Conservation (phyloP, 2,113 vertebrate species). For the Catharus minimus region DNA sequence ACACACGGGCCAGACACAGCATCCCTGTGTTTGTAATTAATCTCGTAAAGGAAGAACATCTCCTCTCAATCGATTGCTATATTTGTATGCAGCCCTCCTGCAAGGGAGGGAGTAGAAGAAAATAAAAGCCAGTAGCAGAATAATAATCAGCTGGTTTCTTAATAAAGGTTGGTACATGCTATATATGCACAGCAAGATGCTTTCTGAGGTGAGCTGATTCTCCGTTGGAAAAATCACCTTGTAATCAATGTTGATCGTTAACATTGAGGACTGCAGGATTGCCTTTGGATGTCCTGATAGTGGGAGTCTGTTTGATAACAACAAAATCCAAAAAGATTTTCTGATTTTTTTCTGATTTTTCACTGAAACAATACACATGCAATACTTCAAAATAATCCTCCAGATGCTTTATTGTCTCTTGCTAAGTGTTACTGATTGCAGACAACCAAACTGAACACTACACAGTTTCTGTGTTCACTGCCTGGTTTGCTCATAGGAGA, state of each 20-base stretch:
- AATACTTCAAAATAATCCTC: background rate
- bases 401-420: background rate
- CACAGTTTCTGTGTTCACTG: background rate
- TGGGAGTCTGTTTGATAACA: background rate
- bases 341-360: background rate
- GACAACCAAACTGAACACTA: background rate
- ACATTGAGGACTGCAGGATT: background rate
- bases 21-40: slow-evolving; percentile 68
- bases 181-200: background rate
- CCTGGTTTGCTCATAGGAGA: background rate
- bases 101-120: background rate
- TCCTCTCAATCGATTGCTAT: slow-evolving; percentile 15
- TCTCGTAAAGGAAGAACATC: slow-evolving; percentile 53
- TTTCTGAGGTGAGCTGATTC: background rate
- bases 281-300: background rate
- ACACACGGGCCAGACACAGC: slow-evolving; percentile 10
- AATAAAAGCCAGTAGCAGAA: slow-evolving; percentile 37
- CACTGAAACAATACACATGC: background rate
- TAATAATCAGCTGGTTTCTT: slow-evolving; percentile 9
- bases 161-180: background rate
- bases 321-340: background rate
- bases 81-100: slow-evolving; percentile 41
- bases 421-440: background rate
- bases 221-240: slow-evolving; percentile 9
- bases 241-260: background rate